A percentile compares a stretch with the other conserved stretches of the same genome.
Conservation (phyloP, 1,140 invertebrate genomes). For the Trichonephila clavata region DNA sequence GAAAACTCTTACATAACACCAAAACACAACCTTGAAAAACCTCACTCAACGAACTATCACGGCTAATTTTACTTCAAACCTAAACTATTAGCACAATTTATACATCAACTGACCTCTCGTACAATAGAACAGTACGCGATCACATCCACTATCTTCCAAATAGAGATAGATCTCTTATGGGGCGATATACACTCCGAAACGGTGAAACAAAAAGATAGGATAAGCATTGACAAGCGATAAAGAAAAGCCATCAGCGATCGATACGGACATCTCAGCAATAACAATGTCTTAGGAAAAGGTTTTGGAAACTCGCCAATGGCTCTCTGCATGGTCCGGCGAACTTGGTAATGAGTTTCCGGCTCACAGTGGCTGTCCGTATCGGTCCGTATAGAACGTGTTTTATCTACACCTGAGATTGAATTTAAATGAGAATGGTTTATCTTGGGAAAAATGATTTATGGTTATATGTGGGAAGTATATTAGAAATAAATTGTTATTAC, state of each 20-base stretch:
- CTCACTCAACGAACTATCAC: too few species aligned
- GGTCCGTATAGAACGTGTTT: neutral
- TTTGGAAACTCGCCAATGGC: neutral
- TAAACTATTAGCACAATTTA: neutral
- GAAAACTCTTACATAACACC: too few species aligned
- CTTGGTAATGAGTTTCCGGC: slow-evolving; percentile 5
- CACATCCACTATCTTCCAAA: neutral
- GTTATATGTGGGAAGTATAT: neutral
- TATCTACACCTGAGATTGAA: neutral
- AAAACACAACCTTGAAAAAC: too few species aligned
- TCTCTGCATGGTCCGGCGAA: neutral
- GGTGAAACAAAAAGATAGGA: neutral
- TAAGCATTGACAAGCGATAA: neutral
- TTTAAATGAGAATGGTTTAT: neutral
- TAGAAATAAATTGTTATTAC: neutral
- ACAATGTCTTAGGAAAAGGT: neutral
- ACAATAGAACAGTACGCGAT: neutral
- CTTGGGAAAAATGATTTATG: neutral
- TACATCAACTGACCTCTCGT: neutral
- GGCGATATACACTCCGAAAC: neutral
- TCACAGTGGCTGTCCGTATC: neutral
- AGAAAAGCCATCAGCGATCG: neutral
- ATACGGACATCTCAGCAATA: neutral
- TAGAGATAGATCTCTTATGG: neutral
- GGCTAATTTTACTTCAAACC: too few species aligned